Evolutionary conservation across 2,797 vertebrate species (phyloP), one percentile per base, ranked within the genome.

Genomic region (Gallinago solitaria): DNA sequence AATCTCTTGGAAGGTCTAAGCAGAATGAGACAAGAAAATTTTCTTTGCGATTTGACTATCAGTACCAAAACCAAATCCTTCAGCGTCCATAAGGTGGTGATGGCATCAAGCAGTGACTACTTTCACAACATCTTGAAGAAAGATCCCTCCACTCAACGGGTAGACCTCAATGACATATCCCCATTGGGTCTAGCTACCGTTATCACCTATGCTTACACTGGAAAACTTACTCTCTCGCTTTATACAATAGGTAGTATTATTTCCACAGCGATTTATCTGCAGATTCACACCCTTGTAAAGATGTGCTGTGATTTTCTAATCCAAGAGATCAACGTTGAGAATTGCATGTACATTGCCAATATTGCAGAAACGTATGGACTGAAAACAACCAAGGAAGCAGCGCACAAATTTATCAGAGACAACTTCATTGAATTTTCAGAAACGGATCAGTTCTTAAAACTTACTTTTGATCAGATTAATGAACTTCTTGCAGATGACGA

Each of bases 341-440:
- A 99, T 54, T 99, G 99, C 93, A 99, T 99, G 99, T 99, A 99
- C 3, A 95, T 99, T 65, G 99, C 98, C 89, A 99, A 99, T 95
- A 99, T 99, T 33, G 99, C 99, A 16, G 99, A 99, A 95, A 99
- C 99, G 9, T 99, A 99, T 0, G 98, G 98, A 97, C 98, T 99
- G 56, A 99, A 99, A 97, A 98, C 98, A 65, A 99, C 99, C 60
- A 99, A 99, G 93, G 98, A 98, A 83, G 98, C 99, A 1, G 98
- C 99, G 1, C 99, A 99, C 96, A 99, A 99, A 97, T 99, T 99
- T 95, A 99, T 99, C 98, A 98, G 98, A 87, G 99, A 99, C 96
- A 99, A 99, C 97, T 99, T 99, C 96, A 99, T 99, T 1, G 99
- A 99, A 97, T 99, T 99, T 97, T 99, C 99, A 32, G 99, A 99